Evolutionary conservation across 2,113 vertebrate species (phyloP).

Genomic region (Spheniscus mendiculus): DNA sequence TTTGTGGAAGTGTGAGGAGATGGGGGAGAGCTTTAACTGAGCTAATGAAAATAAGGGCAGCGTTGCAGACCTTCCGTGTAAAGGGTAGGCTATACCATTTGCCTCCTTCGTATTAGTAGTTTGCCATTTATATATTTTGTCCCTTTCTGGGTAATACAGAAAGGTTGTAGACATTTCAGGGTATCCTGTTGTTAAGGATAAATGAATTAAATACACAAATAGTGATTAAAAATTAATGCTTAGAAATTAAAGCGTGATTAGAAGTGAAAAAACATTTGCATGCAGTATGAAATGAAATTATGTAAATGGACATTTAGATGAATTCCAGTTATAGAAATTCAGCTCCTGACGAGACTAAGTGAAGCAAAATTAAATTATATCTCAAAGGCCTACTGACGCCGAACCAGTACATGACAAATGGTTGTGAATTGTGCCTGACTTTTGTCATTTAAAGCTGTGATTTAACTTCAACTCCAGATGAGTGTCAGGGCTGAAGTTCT

Average conservation of each 20-base stretch:
- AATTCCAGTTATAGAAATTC: background rate
- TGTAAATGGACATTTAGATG: background rate
- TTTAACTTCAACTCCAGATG: background rate
- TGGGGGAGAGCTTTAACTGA: background rate
- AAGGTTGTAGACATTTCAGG: background rate
- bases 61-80: background rate
- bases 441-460: background rate
- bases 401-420: background rate
- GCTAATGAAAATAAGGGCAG: background rate
- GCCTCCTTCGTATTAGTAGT: background rate
- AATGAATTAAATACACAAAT: background rate
- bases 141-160: background rate
- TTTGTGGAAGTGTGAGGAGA: background rate
- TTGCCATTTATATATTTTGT: background rate
- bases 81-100: background rate
- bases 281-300: background rate
- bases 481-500: background rate
- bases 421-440: background rate
- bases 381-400: background rate
- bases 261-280: background rate
- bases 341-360: background rate
- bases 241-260: background rate
- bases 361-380: background rate
- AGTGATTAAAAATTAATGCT: background rate
- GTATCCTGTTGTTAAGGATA: background rate